phyloP scores from a whole-genome alignment of 2,113 vertebrate genomes.

The Phrynocephalus versicolor region DNA sequence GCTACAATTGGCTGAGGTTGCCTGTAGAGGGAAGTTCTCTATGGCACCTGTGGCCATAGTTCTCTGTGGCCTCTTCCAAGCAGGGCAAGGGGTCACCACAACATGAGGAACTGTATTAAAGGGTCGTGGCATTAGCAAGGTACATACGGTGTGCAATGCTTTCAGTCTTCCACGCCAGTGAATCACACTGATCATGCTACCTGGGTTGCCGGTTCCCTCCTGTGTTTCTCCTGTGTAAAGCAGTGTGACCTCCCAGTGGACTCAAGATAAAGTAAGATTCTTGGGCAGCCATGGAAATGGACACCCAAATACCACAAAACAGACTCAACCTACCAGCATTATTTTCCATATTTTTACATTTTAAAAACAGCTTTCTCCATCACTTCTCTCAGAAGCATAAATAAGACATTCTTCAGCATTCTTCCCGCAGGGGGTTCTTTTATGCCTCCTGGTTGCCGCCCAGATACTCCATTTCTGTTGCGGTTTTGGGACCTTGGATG shows the following conservation, averaged over 20 bases:
- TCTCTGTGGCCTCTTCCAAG: no score
- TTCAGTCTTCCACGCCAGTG: no score
- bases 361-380: conserved; percentile 36
- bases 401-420: conserved; percentile 19
- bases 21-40: no score
- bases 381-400: neutral
- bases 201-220: neutral
- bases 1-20: no score
- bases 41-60: no score
- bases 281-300: rapidly evolving
- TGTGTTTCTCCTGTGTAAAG: conserved; percentile 15
- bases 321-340: conserved; percentile 21
- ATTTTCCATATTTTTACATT: conserved; percentile 39
- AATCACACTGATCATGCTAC: neutral
- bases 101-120: no score
- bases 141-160: no score
- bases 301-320: neutral
- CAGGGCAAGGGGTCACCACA: no score
- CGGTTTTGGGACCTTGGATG: conserved; percentile 17
- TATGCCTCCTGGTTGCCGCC: conserved; percentile 74
- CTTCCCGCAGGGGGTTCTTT: conserved; percentile 12
- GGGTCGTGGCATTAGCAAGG: no score
- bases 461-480: conserved; percentile 85
- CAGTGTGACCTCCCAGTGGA: neutral
- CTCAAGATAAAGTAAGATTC: neutral